Percentiles rank a stretch among this genome's conserved stretches.
These are phyloP conservation scores for Caranx melampygus DNA, from an alignment of 2,113 vertebrate genomes.

Conservation along the genomic window DNA sequence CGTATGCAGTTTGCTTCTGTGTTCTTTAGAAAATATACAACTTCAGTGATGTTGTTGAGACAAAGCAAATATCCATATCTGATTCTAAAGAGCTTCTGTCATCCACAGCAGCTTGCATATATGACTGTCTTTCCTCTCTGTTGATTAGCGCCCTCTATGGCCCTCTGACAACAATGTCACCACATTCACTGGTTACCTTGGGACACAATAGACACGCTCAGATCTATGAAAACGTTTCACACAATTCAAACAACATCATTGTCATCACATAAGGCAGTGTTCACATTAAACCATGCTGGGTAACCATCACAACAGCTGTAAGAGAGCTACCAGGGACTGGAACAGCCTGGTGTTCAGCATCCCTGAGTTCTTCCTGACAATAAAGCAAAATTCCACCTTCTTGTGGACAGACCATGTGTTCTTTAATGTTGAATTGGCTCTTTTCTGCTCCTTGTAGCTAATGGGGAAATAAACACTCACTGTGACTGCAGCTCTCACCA, in stretches of 20 bases:
- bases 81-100: constrained; percentile 39
- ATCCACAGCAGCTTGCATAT: constrained; percentile 32
- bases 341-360: background rate
- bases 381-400: background rate
- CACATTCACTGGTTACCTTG: background rate
- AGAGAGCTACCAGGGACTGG: too few species aligned
- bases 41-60: constrained; percentile 9
- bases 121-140: constrained; percentile 24
- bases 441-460: background rate
- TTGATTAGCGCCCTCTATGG: constrained; percentile 18
- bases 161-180: constrained; percentile 27
- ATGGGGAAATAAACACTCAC: background rate
- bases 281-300: background rate
- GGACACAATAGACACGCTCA: background rate
- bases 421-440: background rate
- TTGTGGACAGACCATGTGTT: background rate
- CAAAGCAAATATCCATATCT: constrained; percentile 45
- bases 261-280: background rate
- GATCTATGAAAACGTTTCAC: background rate
- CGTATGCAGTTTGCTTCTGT: too few species aligned
- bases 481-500: background rate
- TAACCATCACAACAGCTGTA: background rate
- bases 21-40: background rate
- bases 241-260: background rate
- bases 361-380: background rate